Evolutionary conservation across 2,888 invertebrate species (phyloP).

Genomic region (Brenthis daphne): DNA sequence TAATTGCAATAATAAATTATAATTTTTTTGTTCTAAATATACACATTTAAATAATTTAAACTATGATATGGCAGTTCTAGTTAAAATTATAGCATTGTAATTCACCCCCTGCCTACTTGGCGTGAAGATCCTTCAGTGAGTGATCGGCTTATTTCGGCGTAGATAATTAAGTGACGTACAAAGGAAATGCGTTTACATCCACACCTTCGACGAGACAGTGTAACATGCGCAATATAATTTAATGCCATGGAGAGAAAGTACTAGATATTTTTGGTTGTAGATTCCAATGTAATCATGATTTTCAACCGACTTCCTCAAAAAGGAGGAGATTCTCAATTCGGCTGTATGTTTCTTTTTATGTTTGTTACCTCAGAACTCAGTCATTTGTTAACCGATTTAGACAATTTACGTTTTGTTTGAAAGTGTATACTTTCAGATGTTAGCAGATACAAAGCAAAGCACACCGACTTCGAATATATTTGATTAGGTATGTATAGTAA

Average conservation of each 20-base stretch:
- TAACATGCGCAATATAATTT: slow-evolving; percentile 17
- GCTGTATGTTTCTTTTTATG: no score
- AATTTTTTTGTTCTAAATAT: background rate
- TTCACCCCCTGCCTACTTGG: slow-evolving; percentile 62
- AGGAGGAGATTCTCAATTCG: no score
- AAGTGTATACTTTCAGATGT: no score
- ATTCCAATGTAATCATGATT: background rate
- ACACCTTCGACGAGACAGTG: slow-evolving; percentile 34
- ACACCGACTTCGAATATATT: no score
- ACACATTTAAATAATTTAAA: background rate
- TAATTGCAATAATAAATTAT: background rate
- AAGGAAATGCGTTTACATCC: slow-evolving; percentile 50
- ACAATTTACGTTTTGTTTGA: no score
- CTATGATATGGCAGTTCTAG: slow-evolving; percentile 44
- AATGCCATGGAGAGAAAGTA: background rate
- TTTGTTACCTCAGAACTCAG: no score
- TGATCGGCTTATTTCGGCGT: slow-evolving; percentile 78
- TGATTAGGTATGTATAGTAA: no score
- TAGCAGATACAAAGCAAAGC: no score
- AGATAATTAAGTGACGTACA: slow-evolving; percentile 69
- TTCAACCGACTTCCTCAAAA: no score
- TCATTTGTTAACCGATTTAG: no score
- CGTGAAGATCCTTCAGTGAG: slow-evolving; percentile 72
- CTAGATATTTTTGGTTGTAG: background rate
- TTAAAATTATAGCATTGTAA: slow-evolving; percentile 12